A percentile compares a stretch with the other conserved stretches of the same genome.
Evolutionary conservation across 2,888 invertebrate species (phyloP).

Genomic region (Blastobasis lacticolella): DNA sequence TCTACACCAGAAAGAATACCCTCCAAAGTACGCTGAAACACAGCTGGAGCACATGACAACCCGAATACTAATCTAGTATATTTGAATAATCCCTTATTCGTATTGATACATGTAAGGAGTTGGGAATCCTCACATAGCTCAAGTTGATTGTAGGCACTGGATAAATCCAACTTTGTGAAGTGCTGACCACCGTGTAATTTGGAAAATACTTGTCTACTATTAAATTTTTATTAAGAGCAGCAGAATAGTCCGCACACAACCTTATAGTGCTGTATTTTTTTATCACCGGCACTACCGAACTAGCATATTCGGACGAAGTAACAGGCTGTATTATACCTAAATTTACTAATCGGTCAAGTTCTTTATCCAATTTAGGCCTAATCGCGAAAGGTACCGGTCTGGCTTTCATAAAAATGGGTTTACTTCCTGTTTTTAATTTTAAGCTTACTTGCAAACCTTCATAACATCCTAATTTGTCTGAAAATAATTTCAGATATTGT

Average conservation of each 20-base stretch:
- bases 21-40: slow-evolving; percentile 9
- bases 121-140: slow-evolving; percentile 6
- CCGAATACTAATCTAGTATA: slow-evolving; percentile 10
- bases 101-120: slow-evolving; percentile 8
- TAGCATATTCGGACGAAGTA: slow-evolving; percentile 8
- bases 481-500: not conserved
- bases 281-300: not conserved
- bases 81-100: slow-evolving; percentile 9
- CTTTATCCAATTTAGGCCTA: slow-evolving; percentile 11
- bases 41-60: slow-evolving; percentile 7
- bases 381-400: slow-evolving; percentile 17
- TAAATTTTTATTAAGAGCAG: slow-evolving; percentile 7
- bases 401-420: slow-evolving; percentile 12
- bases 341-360: slow-evolving; percentile 12
- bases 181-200: slow-evolving; percentile 7
- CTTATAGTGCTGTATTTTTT: slow-evolving; percentile 2
- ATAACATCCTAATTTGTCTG: slow-evolving; percentile 3
- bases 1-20: slow-evolving; percentile 4
- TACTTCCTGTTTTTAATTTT: slow-evolving; percentile 4
- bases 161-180: slow-evolving; percentile 8
- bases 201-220: slow-evolving; percentile 7
- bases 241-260: slow-evolving; percentile 5
- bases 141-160: slow-evolving; percentile 8
- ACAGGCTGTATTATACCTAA: slow-evolving; percentile 16
- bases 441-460: slow-evolving; percentile 13